A percentile compares a stretch with the other conserved stretches of the same genome.
phyloP scores from a whole-genome alignment of 2,113 vertebrate species.

The Paraplagusia blochii region DNA sequence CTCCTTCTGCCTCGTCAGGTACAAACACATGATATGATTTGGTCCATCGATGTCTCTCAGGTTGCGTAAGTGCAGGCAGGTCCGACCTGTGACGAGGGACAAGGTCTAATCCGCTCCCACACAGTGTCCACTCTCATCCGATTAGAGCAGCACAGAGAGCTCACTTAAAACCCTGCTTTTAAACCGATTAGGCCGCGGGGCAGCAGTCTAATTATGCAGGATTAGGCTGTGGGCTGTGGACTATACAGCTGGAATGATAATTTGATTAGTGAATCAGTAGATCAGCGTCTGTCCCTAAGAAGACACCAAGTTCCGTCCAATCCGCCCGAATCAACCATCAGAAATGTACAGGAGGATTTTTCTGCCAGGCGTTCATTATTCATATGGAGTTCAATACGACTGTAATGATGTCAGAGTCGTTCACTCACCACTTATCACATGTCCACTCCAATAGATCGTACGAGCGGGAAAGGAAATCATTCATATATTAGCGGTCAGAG shows the following conservation, averaged over 20 bases:
- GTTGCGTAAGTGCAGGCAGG: conserved; percentile 45
- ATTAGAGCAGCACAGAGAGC: conserved; percentile 37
- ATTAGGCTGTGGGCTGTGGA: conserved; percentile 23
- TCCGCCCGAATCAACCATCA: not conserved
- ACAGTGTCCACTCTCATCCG: conserved; percentile 42
- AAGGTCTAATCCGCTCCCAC: conserved; percentile 55
- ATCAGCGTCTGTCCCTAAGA: no score
- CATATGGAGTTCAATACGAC: not conserved
- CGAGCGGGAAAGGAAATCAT: no score
- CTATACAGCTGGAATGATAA: conserved; percentile 22
- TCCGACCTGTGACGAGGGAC: conserved; percentile 31
- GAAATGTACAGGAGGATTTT: not conserved
- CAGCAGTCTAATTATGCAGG: conserved; percentile 44
- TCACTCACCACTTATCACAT: no score
- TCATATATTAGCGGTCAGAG: no score
- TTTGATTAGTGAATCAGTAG: conserved; percentile 4
- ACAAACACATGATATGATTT: conserved; percentile 43
- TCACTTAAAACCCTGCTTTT: conserved; percentile 22
- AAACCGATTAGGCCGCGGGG: conserved; percentile 38
- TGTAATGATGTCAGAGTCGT: not conserved
- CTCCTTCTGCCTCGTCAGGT: conserved; percentile 31
- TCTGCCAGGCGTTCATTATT: not conserved
- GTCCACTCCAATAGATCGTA: no score
- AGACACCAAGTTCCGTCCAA: not conserved
- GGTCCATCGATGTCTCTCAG: conserved; percentile 53